Evolutionary conservation across 2,113 vertebrate genomes (phyloP), one percentile per base, ranked within the genome.

Genomic region (Numida meleagris): DNA sequence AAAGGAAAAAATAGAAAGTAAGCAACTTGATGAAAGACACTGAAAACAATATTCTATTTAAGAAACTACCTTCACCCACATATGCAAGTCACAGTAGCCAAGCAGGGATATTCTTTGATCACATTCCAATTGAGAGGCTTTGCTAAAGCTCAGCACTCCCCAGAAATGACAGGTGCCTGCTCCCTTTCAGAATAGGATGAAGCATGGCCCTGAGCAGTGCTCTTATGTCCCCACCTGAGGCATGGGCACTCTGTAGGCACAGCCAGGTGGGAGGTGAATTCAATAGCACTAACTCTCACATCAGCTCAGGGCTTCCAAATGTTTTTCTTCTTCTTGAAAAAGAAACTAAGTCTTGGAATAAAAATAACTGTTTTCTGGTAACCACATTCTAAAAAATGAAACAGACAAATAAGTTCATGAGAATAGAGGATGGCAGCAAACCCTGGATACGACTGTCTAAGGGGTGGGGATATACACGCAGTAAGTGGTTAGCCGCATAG

Each of bases 1-100:
- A 82, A 82, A 83, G 82, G 21, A 94, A 79, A 96, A 92, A 86
- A 27, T 55, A 9, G 70, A 67, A 94, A 70, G 89, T 82, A 61
- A 88, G 57, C 27, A 85, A 71, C 10, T 61, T 88, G 18, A 76
- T 42, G 57, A 65, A 90, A 8, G 34, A 89, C 34, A 27, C 33
- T 89, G 72, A 82, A 87, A 88, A 24, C 57, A 57, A 10, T 43
- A 34, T 14, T 58, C 8, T 50, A 45, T 72, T 85, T 82, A 33
- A 84, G 67, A 85, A 92, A 93, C 84, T 53, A 72, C 24, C 9
- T 31, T 86, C n/a, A 21, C 20, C 25, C 45, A n/a, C 25, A 45
- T 9, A 58, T 0, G 15, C 46, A 70, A 88, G 51, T 78, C 63
- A 68, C 14, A 87, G 38, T 40, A 53, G 40, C 43, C 84, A 36